Evolutionary conservation across 2,797 vertebrate genomes (phyloP).

Genomic region (Phylloscopus collybita): DNA sequence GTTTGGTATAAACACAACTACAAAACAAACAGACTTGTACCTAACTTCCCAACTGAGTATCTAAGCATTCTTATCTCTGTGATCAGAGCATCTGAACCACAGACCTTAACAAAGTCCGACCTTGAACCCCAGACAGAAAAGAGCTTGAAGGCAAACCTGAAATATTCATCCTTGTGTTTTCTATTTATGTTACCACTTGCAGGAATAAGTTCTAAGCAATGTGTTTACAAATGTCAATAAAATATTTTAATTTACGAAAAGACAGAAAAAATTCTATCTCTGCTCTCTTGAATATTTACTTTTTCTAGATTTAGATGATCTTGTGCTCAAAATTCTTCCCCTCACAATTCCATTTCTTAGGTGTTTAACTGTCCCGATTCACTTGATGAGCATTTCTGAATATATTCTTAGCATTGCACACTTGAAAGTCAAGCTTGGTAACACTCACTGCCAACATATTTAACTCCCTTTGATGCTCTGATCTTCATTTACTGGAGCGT

Average conservation of each 20-base stretch:
- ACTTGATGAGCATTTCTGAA: slow-evolving; percentile 12
- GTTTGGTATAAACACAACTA: not conserved
- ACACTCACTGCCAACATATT: slow-evolving; percentile 45
- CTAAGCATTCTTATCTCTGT: not conserved
- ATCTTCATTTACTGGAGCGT: slow-evolving; percentile 49
- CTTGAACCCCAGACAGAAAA: not conserved
- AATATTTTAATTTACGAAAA: not conserved
- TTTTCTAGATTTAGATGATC: not conserved
- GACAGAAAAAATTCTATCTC: not conserved
- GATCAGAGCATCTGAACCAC: not conserved
- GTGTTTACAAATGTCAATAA: not conserved
- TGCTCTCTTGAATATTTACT: not conserved
- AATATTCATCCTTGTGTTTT: not conserved
- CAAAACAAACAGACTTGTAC: not conserved
- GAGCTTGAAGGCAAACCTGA: not conserved
- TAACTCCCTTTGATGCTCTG: slow-evolving; percentile 62
- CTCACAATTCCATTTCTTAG: not conserved
- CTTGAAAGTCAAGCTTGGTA: slow-evolving; percentile 42
- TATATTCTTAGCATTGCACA: not conserved
- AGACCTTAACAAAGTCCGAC: not conserved
- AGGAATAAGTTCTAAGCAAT: not conserved
- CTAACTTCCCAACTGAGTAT: not conserved
- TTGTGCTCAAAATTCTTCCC: not conserved
- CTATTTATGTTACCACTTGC: not conserved
- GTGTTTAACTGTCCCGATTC: not conserved